phyloP scores from a whole-genome alignment of 2,113 vertebrate genomes.

The Zosterops hypoxanthus region DNA sequence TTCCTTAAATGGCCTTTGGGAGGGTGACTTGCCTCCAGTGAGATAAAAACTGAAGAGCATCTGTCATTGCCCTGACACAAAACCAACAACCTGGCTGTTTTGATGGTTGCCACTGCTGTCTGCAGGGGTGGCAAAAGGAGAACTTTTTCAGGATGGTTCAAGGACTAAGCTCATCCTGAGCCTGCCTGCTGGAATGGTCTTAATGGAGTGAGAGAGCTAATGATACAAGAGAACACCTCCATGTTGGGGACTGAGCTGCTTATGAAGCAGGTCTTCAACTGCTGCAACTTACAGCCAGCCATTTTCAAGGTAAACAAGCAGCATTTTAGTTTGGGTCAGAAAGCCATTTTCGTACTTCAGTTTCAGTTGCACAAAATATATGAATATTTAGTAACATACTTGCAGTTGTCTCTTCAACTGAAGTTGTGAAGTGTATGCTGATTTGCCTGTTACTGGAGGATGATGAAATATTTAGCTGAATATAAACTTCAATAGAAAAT shows the following conservation, averaged over 20 bases:
- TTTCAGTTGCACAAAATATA: not conserved
- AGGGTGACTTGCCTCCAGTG: not conserved
- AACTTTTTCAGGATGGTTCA: not conserved
- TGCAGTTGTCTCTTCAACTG: not conserved
- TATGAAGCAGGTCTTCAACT: not conserved
- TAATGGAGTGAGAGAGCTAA: not conserved
- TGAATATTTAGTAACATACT: not conserved
- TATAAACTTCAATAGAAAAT: not conserved
- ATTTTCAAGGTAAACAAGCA: constrained; percentile 5
- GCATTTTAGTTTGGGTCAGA: not conserved
- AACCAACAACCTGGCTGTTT: not conserved
- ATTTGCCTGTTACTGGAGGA: not conserved
- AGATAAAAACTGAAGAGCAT: not conserved
- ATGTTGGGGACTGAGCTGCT: not conserved
- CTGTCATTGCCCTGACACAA: rapidly evolving
- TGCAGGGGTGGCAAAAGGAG: not conserved
- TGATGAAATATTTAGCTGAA: constrained; percentile 35
- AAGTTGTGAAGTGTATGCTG: not conserved
- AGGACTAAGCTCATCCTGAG: not conserved
- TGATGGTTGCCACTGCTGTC: not conserved
- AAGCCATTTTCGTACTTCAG: not conserved
- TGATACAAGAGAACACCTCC: not conserved
- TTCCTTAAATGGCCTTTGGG: not conserved
- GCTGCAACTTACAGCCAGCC: not conserved
- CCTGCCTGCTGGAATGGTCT: not conserved